Percentiles rank a stretch among this genome's conserved stretches.
phyloP scores from a whole-genome alignment of 2,888 invertebrate genomes.

The Acronicta psi region DNA sequence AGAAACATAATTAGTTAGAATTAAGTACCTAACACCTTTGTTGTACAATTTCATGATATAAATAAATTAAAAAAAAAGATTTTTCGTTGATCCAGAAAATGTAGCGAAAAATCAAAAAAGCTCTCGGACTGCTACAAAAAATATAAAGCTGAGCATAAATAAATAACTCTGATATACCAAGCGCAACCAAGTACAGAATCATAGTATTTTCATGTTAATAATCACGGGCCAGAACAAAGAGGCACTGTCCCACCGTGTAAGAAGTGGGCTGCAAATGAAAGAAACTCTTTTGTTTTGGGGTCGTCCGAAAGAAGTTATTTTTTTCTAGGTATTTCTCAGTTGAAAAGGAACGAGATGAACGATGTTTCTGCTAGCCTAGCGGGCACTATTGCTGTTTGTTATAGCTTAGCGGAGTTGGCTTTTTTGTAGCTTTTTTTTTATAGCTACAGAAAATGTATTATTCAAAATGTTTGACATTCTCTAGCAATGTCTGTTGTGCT shows the following conservation, averaged over 20 bases:
- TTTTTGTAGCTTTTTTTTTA: too few relatives aligned
- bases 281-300: conserved; percentile 73
- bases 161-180: conserved; percentile 17
- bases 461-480: too few relatives aligned
- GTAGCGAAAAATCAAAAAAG: neutral
- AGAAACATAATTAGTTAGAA: too few relatives aligned
- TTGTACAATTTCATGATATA: too few relatives aligned
- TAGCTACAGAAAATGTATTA: too few relatives aligned
- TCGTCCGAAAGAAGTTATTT: conserved; percentile 60
- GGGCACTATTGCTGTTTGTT: conserved; percentile 31
- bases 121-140: neutral
- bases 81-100: neutral
- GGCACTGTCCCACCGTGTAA: conserved; percentile 73
- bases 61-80: too few relatives aligned
- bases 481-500: neutral
- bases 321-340: conserved; percentile 51
- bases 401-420: neutral
- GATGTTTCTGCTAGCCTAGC: conserved; percentile 35
- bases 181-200: conserved; percentile 40
- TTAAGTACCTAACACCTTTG: too few relatives aligned
- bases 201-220: conserved; percentile 70
- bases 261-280: conserved; percentile 69
- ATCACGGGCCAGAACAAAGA: conserved; percentile 70
- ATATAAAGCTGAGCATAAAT: conserved; percentile 16
- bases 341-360: conserved; percentile 42